Evolutionary conservation across 35 echinoderm and acorn worm genomes (phyloP).

Genomic region (Patiria miniata): DNA sequence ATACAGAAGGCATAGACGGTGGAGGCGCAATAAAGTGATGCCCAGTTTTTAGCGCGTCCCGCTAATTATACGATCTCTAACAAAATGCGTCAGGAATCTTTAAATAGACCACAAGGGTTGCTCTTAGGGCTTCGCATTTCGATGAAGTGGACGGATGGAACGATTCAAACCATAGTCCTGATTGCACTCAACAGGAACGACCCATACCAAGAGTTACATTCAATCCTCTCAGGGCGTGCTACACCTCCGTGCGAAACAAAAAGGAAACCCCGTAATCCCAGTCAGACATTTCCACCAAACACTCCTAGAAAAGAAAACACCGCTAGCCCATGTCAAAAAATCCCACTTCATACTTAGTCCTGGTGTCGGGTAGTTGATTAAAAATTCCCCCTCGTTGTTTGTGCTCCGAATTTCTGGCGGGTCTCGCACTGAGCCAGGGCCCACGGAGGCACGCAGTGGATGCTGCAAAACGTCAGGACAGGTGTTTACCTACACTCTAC

Average conservation of each 20-base stretch:
- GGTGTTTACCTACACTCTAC: background rate
- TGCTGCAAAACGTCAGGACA: background rate
- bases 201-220: background rate
- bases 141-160: too few species aligned
- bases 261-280: background rate
- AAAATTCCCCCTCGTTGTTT: background rate
- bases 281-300: background rate
- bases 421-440: background rate
- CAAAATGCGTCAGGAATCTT: too few species aligned
- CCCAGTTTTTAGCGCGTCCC: too few species aligned
- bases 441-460: background rate
- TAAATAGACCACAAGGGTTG: too few species aligned
- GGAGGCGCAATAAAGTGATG: too few species aligned
- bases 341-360: constrained; percentile 2
- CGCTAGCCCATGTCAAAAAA: constrained; percentile 8
- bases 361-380: constrained; percentile 1
- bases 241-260: background rate
- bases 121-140: too few species aligned
- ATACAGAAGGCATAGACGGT: too few species aligned
- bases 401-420: background rate
- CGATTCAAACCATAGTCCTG: too few species aligned
- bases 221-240: background rate
- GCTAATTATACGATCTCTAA: too few species aligned
- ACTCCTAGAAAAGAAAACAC: background rate
- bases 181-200: background rate